Base-by-base conservation (phyloP, 2,888 invertebrate species). In the Phengaris alcon region DNA sequence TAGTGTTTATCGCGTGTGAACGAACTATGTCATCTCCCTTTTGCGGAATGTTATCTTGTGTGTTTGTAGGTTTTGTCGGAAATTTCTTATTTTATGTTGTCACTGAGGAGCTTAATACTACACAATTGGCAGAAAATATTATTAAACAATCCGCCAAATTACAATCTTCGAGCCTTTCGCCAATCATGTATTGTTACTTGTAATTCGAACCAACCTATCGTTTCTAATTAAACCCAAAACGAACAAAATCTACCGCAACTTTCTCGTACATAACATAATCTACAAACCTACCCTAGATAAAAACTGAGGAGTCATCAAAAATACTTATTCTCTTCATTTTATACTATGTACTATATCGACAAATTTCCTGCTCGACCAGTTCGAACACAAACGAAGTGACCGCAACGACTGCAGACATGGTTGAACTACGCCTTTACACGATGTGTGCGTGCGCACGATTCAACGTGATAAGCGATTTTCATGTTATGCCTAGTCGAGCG, bases 221-320 rank as follows among this genome's bases (percentile, higher is more conserved):
- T 64, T 64, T 64, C 35, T 13, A 64, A 64, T 64, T 13, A 64
- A 64, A 64, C 2, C 35, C 64, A 12, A 64, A 64, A 64, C 64
- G 35, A 64, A 35, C 35, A 35, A 35, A 64, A 44, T 64, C 64
- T 35, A 10, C 59, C 15, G 35, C 64, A 64, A 64, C 64, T 64
- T 64, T 64, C 64, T 64, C 35, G 64, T 12, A 10, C 10, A 64
- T 13, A 64, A 12, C 35, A 64, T 64, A 64, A 35, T 64, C 35
- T 64, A 64, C 44, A 64, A 2, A 35, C 3, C 35, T 64, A 64
- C 4, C 59, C 35, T 64, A 64, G 35, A 64, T 64, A 64, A 12
- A 64, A 64, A 64, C 64, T 64, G 12, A 44, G 13, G 44, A 64
- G 35, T 35, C 64, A 64, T 12, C 9, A 48, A 48, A 48, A 48